Evolutionary conservation across 2,797 vertebrate genomes (phyloP), one percentile per base, ranked within the genome.

Genomic region (Etheostoma perlongum): DNA sequence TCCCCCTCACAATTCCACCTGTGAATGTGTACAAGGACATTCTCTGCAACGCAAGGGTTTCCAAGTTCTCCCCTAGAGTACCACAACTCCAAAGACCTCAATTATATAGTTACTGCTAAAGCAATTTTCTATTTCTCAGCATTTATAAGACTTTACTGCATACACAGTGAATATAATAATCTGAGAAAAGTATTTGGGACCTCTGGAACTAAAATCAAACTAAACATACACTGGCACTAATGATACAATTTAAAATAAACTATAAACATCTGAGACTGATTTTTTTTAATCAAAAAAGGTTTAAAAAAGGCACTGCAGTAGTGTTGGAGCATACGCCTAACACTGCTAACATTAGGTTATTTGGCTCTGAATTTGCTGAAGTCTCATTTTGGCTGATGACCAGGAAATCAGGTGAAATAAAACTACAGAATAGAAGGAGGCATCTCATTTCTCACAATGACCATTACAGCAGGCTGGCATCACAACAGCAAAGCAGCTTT

Each of bases 391-490:
- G 80, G 82, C 82, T 74, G 57, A 81, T 58, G 76, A 69, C 44
- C 19, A 61, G 66, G 62, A 79, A 77, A 75, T 54, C 19, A 25
- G 27, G 27, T 68, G 30, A 74, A 69, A 65, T 53, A 64, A 79
- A 80, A 81, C 42, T 36, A 66, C 1, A 46, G 46, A 76, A 57
- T 74, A 47, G 83, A 83, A 77, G 12, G 57, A 74, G 36, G 46
- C 51, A 18, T 55, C 49, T 40, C 79, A 75, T 72, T 80, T 25
- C 79, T 78, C 70, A 74, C 52, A 81, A 85, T 88, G 90, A 92
- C 88, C 93, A 93, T 93, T 85, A 94, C 94, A 95, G 94, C 94
- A 95, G 94, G 94, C 93, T 93, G 77, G 92, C 72, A 88, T 85
- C 68, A 67, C 62, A 85, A 76, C 74, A 85, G 82, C 65, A 81